phyloP scores from a whole-genome alignment of 2,113 vertebrate genomes.

The Leucopsar rothschildi region DNA sequence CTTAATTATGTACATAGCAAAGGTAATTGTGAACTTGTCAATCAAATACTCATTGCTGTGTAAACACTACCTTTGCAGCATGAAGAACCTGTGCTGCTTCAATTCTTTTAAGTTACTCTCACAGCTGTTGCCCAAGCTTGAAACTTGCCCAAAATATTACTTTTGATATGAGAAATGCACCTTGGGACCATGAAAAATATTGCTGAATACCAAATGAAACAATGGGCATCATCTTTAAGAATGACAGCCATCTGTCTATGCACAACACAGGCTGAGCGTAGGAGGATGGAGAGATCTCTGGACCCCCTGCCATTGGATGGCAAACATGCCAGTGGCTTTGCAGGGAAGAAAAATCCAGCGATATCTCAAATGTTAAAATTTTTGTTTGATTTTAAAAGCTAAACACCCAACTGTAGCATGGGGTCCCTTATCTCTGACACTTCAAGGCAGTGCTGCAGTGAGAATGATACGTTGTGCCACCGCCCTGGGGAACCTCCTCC shows the following conservation, averaged over 20 bases:
- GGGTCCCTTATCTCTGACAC: background rate
- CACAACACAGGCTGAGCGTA: accelerated
- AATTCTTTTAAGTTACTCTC: background rate
- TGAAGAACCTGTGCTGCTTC: background rate
- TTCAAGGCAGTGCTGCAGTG: background rate
- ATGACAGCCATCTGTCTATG: accelerated
- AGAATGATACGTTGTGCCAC: background rate
- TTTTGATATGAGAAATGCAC: background rate
- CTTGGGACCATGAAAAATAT: background rate
- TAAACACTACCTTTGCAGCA: background rate
- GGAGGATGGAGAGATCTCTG: background rate
- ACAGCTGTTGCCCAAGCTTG: background rate
- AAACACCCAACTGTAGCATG: background rate
- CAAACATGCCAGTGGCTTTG: background rate
- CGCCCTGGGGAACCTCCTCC: background rate
- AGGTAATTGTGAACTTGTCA: slow-evolving; percentile 18
- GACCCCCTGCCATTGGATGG: background rate
- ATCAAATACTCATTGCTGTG: background rate
- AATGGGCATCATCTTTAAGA: background rate
- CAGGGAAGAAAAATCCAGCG: background rate
- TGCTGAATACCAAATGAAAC: background rate
- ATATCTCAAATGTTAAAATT: background rate
- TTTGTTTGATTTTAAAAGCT: background rate
- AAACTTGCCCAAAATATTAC: background rate
- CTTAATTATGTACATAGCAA: slow-evolving; percentile 34